Evolutionary conservation across 2,888 invertebrate species (phyloP).

Genomic region (Athetis lepigone): DNA sequence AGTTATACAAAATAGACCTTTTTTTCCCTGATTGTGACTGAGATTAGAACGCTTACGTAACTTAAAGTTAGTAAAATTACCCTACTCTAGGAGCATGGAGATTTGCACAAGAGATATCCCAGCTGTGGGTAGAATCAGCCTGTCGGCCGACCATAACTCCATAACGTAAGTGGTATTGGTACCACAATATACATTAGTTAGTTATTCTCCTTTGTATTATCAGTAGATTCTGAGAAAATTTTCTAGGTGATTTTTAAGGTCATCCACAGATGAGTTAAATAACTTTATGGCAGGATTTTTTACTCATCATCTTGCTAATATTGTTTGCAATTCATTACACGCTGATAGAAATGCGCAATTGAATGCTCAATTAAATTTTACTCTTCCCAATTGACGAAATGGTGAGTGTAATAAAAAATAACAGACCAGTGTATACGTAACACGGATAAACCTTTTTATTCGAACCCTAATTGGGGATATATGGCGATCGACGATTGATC

Average conservation of each 20-base stretch:
- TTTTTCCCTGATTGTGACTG: too few relatives aligned
- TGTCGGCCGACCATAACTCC: too few relatives aligned
- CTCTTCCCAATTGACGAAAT: not conserved
- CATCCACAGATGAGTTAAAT: not conserved
- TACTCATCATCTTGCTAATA: too few relatives aligned
- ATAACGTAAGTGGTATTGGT: too few relatives aligned
- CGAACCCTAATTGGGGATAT: constrained; percentile 38
- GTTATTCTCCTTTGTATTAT: not conserved
- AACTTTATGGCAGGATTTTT: too few relatives aligned
- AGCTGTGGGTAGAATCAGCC: not conserved
- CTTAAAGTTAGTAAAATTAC: too few relatives aligned
- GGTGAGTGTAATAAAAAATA: constrained; percentile 40
- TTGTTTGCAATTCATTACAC: not conserved
- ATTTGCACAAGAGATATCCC: not conserved
- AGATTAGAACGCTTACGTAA: too few relatives aligned
- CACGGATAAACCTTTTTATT: constrained; percentile 33
- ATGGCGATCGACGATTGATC: constrained; percentile 18
- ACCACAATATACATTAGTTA: not conserved
- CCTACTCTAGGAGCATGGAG: too few relatives aligned
- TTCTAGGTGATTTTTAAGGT: not conserved
- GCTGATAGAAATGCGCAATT: not conserved
- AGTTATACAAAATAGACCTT: too few relatives aligned
- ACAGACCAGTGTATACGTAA: constrained; percentile 24
- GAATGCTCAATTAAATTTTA: constrained; percentile 8
- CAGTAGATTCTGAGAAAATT: too few relatives aligned